Evolutionary conservation across 2,113 vertebrate species (phyloP).

Genomic region (Kryptolebias marmoratus): DNA sequence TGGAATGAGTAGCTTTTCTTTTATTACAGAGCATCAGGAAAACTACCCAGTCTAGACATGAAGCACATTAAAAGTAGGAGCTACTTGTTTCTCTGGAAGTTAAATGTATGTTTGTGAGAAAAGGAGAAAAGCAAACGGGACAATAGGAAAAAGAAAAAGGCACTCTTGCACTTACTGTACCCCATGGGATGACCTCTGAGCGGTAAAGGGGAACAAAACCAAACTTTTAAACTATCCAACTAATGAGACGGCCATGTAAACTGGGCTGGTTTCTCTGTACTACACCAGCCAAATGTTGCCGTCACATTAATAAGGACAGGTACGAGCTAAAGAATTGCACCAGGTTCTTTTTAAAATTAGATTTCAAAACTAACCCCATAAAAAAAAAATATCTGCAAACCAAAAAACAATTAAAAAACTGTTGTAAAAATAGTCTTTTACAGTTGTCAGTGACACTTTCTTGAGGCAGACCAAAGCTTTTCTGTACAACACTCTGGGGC

Average conservation of each 20-base stretch:
- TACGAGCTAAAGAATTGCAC: conserved; percentile 58
- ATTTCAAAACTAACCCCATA: conserved; percentile 65
- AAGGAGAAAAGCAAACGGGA: conserved; percentile 28
- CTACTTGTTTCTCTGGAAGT: conserved; percentile 65
- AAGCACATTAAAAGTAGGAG: conserved; percentile 62
- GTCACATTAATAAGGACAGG: conserved; percentile 39
- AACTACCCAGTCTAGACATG: conserved; percentile 60
- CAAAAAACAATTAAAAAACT: background rate
- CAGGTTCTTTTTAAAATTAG: conserved; percentile 31
- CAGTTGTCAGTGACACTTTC: conserved; percentile 77
- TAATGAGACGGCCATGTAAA: conserved; percentile 84
- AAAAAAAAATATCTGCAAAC: conserved; percentile 34
- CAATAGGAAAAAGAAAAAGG: conserved; percentile 81
- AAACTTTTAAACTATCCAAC: conserved; percentile 36
- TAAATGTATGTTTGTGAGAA: conserved; percentile 38
- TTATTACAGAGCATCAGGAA: conserved; percentile 75
- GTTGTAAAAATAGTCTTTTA: conserved; percentile 42
- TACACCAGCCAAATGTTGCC: conserved; percentile 90
- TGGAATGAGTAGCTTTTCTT: conserved; percentile 52
- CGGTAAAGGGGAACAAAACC: conserved; percentile 42
- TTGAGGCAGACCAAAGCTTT: conserved; percentile 85
- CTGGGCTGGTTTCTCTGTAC: conserved; percentile 97
- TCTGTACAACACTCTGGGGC: conserved; percentile 88
- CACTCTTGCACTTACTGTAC: conserved; percentile 85
- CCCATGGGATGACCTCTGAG: conserved; percentile 66